Base-by-base conservation (phyloP, 2,113 vertebrate genomes). In the Deroptyus accipitrinus region DNA sequence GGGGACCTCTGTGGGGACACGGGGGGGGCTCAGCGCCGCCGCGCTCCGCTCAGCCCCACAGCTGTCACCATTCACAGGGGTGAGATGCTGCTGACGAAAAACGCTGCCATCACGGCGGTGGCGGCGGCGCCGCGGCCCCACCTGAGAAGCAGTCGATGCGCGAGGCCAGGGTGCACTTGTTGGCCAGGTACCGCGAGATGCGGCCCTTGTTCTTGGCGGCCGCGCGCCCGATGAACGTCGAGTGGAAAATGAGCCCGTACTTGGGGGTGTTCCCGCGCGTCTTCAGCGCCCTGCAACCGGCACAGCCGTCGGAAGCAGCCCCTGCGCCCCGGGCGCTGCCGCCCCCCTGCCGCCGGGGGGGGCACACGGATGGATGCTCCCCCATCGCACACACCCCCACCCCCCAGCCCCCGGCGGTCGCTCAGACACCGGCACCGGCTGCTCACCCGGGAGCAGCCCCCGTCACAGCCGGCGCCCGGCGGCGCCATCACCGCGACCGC, bases 71-170 rank as follows among this genome's bases (percentile, higher is more conserved):
- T 97, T 99, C 99, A 98, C 98, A 2, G 10, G 7, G 86, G 97
- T 98, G 99, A 98, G 95, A 98, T 99, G 72, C 99, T 99, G 99
- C 98, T 99, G 99, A 99, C 99, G 99, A 99, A 99, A 99, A 99
- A 99, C 99, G 44, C 76, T 79, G 92, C 94, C 99, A 99, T 99
- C 99, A 99, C 23, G 1, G 99, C 98, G 91, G 98, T 22, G 55
- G 55, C 55, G 31, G 55, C 19, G 55, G 55, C 31, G 31, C 4
- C 17, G 54, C 30, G 5, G 31, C 33, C 55, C 55, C 33, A 59
- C 55, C 55, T 59, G 55, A 59, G 64, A 46, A 67, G 64, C 64
- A 44, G 64, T 30, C 41, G 30, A 44, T 33, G 17, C 54, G 2
- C 1, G 31, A 46, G 17, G 73, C 6, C 44, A 3, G 30, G 1